phyloP scores from a whole-genome alignment of 2,113 vertebrate species.

The Spermophilus dauricus region DNA sequence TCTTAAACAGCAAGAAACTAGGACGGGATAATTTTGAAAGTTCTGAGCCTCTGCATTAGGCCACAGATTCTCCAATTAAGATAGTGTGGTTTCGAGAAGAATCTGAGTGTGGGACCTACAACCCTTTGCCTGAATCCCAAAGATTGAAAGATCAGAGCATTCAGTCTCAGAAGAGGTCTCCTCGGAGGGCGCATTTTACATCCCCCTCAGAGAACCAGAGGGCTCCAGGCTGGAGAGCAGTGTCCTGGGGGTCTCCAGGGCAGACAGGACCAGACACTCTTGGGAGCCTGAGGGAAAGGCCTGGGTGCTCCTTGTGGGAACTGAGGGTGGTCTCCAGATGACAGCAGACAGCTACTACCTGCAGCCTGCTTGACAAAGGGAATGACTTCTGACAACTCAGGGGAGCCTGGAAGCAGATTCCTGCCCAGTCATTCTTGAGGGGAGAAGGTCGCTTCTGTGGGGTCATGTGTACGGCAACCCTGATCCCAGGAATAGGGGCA shows the following conservation, averaged over 20 bases:
- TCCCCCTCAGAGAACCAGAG: background rate
- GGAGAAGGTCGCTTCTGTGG: background rate
- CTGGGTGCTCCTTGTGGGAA: no score
- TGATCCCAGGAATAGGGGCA: background rate
- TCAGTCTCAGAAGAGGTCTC: background rate
- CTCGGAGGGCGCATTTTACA: background rate
- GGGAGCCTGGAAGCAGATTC: background rate
- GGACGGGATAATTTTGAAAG: background rate
- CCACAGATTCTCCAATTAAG: background rate
- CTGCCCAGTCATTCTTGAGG: background rate
- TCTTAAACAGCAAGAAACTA: background rate
- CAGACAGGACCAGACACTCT: background rate
- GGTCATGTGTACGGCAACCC: no score
- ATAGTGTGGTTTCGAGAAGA: background rate
- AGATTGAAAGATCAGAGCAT: background rate
- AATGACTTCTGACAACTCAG: background rate
- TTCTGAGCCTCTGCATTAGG: background rate
- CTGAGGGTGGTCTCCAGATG: background rate
- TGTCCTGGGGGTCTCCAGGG: accelerated
- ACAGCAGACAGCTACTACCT: background rate
- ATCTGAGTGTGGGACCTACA: background rate
- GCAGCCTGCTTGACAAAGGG: background rate
- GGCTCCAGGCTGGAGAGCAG: background rate
- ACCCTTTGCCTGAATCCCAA: background rate
- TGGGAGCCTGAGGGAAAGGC: background rate